A percentile compares a stretch with the other conserved stretches of the same genome.
phyloP scores from a whole-genome alignment of 2,797 vertebrate genomes.

The Paguma larvata region DNA sequence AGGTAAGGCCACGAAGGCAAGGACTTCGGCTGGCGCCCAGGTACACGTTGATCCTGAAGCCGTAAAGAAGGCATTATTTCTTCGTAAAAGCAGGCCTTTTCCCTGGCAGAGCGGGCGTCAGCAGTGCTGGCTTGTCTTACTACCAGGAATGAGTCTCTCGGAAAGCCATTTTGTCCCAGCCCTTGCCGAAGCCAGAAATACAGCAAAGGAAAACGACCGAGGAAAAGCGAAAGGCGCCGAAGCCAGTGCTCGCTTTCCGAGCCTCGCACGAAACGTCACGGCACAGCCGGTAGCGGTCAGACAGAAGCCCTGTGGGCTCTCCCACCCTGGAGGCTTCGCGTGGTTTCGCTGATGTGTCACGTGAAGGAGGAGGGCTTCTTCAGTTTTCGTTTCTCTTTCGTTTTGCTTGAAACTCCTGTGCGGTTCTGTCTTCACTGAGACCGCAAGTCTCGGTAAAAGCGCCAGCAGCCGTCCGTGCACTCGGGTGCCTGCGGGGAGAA shows the following conservation, averaged over 20 bases:
- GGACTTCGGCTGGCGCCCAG: not conserved
- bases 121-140: not conserved
- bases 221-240: not conserved
- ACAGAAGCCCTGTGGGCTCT: not conserved
- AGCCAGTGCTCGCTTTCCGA: not conserved
- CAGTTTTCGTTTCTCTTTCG: not conserved
- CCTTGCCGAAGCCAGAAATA: constrained; percentile 34
- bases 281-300: not conserved
- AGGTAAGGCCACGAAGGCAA: not conserved
- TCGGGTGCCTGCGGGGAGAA: not conserved
- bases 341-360: not conserved
- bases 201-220: not conserved
- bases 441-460: not conserved
- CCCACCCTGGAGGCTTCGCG: not conserved
- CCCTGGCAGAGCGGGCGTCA: not conserved
- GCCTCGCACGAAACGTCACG: not conserved
- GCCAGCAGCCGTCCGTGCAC: not conserved
- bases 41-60: not conserved
- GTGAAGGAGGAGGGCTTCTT: not conserved
- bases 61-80: constrained; percentile 13
- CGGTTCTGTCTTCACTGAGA: not conserved
- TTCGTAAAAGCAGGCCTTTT: constrained; percentile 31
- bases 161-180: not conserved
- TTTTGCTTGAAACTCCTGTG: not conserved
- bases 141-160: not conserved